These are phyloP conservation scores for Elegia similella DNA, from an alignment of 2,888 invertebrate species.

Conservation along the genomic window DNA sequence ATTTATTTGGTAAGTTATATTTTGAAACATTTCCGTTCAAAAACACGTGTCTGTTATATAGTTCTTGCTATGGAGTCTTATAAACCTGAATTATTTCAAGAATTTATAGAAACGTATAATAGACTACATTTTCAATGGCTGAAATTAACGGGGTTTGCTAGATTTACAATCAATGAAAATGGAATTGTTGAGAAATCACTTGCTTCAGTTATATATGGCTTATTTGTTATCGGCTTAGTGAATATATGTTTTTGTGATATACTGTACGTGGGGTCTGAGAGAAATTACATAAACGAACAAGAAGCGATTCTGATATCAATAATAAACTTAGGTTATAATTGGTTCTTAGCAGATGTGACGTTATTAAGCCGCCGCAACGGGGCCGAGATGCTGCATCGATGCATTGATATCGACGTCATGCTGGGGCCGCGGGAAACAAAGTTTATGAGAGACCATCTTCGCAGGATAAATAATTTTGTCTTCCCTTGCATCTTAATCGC, in stretches of 20 bases:
- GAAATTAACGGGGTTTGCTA: not conserved
- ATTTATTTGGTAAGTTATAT: not conserved
- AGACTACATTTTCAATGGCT: not conserved
- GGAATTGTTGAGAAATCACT: not conserved
- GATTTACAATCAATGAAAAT: not conserved
- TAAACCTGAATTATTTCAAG: not conserved
- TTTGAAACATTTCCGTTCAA: not conserved
- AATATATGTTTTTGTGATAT: not conserved
- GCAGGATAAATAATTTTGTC: not conserved
- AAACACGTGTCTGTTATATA: not conserved
- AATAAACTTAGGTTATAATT: not conserved
- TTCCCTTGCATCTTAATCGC: not conserved
- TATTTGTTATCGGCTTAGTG: not conserved
- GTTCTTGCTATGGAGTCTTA: not conserved
- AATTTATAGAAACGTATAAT: not conserved
- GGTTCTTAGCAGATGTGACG: not conserved
- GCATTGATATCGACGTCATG: not conserved
- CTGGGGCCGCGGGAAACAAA: constrained; percentile 4
- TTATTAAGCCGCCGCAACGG: not conserved
- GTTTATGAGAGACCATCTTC: not conserved
- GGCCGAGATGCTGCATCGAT: not conserved
- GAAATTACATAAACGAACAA: not conserved
- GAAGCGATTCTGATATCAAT: not conserved
- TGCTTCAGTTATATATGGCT: not conserved
- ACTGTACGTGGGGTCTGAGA: not conserved